Evolutionary conservation across 2,888 invertebrate genomes (phyloP).

Genomic region (Myathropa florea): DNA sequence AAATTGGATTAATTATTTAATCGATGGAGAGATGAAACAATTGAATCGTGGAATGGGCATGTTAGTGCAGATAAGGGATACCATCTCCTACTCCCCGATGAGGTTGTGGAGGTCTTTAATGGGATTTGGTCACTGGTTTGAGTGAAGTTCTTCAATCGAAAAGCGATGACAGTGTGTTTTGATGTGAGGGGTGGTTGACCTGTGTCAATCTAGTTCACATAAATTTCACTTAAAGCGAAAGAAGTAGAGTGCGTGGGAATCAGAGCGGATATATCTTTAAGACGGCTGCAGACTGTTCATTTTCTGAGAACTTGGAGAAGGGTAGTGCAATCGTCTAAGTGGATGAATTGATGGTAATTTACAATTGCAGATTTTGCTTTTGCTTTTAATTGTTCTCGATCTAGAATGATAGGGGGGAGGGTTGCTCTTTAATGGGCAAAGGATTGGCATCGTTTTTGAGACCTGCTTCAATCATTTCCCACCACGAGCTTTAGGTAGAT

Average conservation of each 20-base stretch:
- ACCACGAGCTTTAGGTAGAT: too few species aligned
- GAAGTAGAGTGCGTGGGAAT: constrained; percentile 1
- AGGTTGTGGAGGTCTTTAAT: constrained; percentile 20
- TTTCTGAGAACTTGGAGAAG: background rate
- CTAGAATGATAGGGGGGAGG: too few species aligned
- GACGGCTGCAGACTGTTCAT: background rate
- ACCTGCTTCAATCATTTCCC: too few species aligned
- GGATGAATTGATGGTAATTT: background rate
- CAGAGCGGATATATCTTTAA: background rate
- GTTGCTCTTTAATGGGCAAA: too few species aligned
- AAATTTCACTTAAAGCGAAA: constrained; percentile 27
- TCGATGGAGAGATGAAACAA: constrained; percentile 63
- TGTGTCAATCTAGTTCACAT: background rate
- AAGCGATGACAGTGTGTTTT: constrained; percentile 16
- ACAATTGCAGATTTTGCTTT: too few species aligned
- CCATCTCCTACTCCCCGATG: too few species aligned
- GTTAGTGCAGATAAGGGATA: background rate
- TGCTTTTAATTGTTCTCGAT: too few species aligned
- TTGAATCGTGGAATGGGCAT: constrained; percentile 31
- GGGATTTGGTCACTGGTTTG: constrained; percentile 22
- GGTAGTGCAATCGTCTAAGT: background rate
- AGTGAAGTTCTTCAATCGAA: background rate
- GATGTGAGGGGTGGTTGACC: constrained; percentile 1
- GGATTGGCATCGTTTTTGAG: too few species aligned
- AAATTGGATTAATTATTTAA: constrained; percentile 67